Base-by-base conservation (phyloP, 1,140 invertebrate species). In the Eulimnadia texana region DNA sequence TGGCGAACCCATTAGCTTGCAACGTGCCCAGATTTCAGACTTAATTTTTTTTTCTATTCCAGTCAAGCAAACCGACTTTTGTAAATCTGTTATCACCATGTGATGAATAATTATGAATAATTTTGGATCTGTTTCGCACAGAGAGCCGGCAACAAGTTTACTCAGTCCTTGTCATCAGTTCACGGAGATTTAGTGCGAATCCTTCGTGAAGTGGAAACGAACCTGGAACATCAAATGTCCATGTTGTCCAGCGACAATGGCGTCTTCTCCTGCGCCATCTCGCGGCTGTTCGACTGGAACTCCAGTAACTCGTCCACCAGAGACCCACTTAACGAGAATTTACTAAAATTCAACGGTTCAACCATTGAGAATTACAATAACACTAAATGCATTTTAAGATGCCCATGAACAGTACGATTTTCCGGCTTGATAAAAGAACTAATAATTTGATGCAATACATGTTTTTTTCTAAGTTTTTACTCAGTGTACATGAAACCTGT, bases 231-330 rank as follows among this genome's bases (percentile, higher is more conserved):
- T 51, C 49, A 61, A 20, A 50, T 61, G 2, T 61, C 60, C 24
- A 33, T 61, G 27, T 51, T 61, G 60, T 50, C 60, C 23, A 54
- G 29, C 23, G 60, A 61, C 24, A 61, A 61, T 54, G 53, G 53
- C 51, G 50, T 61, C 19, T 47, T 61, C 24, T 54, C 60, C 3
- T 61, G 60, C 33, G 51, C 53, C 28, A 19, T 61, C 23, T 42
- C 28, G 13, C 29, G 33, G n/a, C 29, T 61, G 25, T 54, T 61
- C 49, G 52, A 54, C 11, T 6, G 6, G 6, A 42, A 16, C 33
- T n/a, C n/a, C n/a, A n/a, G n/a, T n/a, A n/a, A n/a, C n/a, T n/a
- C n/a, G n/a, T n/a, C n/a, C n/a, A n/a, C n/a, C n/a, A n/a, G n/a
- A n/a, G n/a, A n/a, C n/a, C n/a, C n/a, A n/a, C 33, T 42, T 16